Evolutionary conservation across 2,888 invertebrate genomes (phyloP), one percentile per base, ranked within the genome.

Genomic region (Oxycera nigricornis): DNA sequence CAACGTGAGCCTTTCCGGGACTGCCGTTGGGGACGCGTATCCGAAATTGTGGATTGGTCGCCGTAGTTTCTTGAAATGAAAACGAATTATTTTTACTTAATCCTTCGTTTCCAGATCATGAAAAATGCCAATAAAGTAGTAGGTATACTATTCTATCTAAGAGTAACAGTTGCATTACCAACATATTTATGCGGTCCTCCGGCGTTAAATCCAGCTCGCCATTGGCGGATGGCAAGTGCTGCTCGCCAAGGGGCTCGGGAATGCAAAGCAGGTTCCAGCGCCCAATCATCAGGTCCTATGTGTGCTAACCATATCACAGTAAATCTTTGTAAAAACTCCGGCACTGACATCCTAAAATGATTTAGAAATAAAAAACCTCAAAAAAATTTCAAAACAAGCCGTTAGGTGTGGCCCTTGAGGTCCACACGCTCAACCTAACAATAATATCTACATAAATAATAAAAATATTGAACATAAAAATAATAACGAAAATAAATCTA

Each of bases 201-300:
- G 26, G 91, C 91, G 84, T 91, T 92, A 85, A 90, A 91, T 20
- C 91, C 90, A 77, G 87, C 84, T 77, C 91, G 85, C 92, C 92
- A 90, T 81, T 90, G 84, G 78, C 91, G 83, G 78, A 92, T 86
- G 74, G 92, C 90, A 79, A 90, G 84, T 81, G 92, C 91, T 68
- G 91, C 91, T 77, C 91, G 86, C 91, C 91, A 91, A 24, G 91
- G 81, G 90, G 89, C 80, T 89, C 89, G 78, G 62, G 89, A 88
- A 82, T 90, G 91, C 78, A 91, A 86, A 39, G 90, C 89, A 20
- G 89, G 87, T 83, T 91, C 91, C 22, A 79, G 52, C 2, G 79
- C 79, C 91, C 92, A 91, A 83, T 91, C 91, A 82, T 93, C 93
- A 14, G 92, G 93, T 9, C 91, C 92, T 77, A 92, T 88, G 82